Conservation (phyloP, 2,888 invertebrate species). For the Metallyticus violacea region DNA sequence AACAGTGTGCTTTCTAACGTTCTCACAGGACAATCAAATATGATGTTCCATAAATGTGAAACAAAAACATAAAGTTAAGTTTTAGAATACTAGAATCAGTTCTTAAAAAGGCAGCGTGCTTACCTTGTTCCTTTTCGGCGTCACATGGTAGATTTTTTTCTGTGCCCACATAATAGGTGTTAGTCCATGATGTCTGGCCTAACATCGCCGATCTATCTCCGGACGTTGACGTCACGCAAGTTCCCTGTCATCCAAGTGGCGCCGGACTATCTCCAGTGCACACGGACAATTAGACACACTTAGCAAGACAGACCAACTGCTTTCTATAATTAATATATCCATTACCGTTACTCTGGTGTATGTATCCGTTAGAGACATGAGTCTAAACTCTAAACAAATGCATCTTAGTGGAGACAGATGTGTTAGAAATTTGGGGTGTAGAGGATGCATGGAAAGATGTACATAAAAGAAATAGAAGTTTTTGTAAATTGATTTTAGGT, state of each 20-base stretch:
- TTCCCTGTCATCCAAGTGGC: neutral
- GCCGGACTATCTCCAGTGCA: neutral
- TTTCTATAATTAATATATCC: neutral
- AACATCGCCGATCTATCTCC: neutral
- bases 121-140: conserved; percentile 23
- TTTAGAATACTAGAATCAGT: too few species aligned
- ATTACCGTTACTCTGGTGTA: neutral
- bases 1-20: too few species aligned
- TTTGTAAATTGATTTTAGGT: too few species aligned
- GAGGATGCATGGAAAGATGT: too few species aligned
- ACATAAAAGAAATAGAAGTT: too few species aligned
- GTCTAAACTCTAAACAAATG: too few species aligned
- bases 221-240: neutral
- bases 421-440: too few species aligned
- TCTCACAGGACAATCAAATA: too few species aligned
- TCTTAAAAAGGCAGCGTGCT: too few species aligned
- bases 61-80: too few species aligned
- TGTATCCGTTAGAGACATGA: neutral
- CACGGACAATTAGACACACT: neutral
- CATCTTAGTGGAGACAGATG: too few species aligned
- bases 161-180: neutral
- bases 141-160: conserved; percentile 22
- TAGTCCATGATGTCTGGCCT: neutral
- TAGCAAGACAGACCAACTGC: neutral
- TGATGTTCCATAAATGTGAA: too few species aligned